Evolutionary conservation across 2,888 invertebrate species (phyloP), one percentile per base, ranked within the genome.

Genomic region (Andrena haemorrhoa): DNA sequence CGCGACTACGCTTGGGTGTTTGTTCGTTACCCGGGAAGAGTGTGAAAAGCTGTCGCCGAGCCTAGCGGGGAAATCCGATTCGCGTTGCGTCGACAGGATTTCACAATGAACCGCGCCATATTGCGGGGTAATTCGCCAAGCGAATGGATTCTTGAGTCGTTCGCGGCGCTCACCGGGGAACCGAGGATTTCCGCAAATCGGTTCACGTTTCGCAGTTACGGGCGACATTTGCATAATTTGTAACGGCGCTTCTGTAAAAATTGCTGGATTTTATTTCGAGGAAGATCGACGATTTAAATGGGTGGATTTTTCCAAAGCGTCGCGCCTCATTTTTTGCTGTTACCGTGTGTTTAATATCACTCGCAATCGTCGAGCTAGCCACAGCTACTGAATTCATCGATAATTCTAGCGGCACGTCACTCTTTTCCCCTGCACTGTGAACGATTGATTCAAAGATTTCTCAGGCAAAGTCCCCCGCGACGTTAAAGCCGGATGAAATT

Each of bases 171-270:
- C 51, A 1, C 47, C 16, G 51, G 26, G 64, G 33, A 64, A 64
- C 33, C 31, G 6, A 26, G 58, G 70, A 77, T 71, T 56, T 76
- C 64, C 51, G 10, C 33, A 16, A 75, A 70, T 70, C 75, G 56
- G 41, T 47, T 26, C 64, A 29, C 76, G 70, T 76, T 41, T 29
- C 47, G 26, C 41, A 41, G 20, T 20, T 58, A n/a, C 29, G 10
- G 23, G 2, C 35, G 49, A 10, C 63, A 49, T 70, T 75, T 72
- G 31, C 78, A 68, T 75, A 68, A 78, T 78, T 68, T 16, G 47
- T 29, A 75, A 41, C 47, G 35, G 29, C 41, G 51, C 53, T 56
- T 63, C 47, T 10, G 16, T 8, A 66, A 49, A 68, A 51, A 53
- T 7, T 20, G 41, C 10, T 51, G 35, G 29, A 64, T 71, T 71